A percentile compares a stretch with the other conserved stretches of the same genome.
Evolutionary conservation across 2,888 invertebrate genomes (phyloP).

Genomic region (Acrobasis consociella): DNA sequence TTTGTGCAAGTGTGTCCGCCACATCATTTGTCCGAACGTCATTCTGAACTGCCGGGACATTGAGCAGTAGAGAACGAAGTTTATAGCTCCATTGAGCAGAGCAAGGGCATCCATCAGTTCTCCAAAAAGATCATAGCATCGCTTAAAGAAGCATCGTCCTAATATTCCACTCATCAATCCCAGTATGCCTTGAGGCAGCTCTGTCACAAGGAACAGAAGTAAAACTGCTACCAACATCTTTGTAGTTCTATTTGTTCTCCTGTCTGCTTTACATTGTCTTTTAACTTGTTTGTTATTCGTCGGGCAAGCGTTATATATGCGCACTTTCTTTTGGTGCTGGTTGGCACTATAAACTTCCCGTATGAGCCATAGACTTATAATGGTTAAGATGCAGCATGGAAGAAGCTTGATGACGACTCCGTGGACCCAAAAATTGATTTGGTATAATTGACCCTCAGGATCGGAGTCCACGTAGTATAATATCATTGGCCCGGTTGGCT

Average conservation of each 20-base stretch:
- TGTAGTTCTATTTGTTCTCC: slow-evolving; percentile 89
- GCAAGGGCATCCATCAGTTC: slow-evolving; percentile 96
- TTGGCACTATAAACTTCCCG: slow-evolving; percentile 88
- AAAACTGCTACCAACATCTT: slow-evolving; percentile 94
- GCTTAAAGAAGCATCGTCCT: slow-evolving; percentile 87
- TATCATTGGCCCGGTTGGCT: slow-evolving; percentile 73
- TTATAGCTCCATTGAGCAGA: slow-evolving; percentile 94
- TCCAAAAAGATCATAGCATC: slow-evolving; percentile 91
- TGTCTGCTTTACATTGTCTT: slow-evolving; percentile 70
- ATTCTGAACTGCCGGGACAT: slow-evolving; percentile 96
- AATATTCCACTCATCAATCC: slow-evolving; percentile 71
- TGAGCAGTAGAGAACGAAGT: slow-evolving; percentile 96
- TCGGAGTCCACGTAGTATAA: slow-evolving; percentile 81
- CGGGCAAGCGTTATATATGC: slow-evolving; percentile 72
- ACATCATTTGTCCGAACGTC: slow-evolving; percentile 74
- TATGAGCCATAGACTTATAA: slow-evolving; percentile 87
- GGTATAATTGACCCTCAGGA: slow-evolving; percentile 83
- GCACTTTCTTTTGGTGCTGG: slow-evolving; percentile 85
- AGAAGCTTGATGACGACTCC: slow-evolving; percentile 90
- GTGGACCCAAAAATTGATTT: slow-evolving; percentile 91
- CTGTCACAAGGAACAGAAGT: slow-evolving; percentile 92
- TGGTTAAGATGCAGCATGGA: slow-evolving; percentile 89
- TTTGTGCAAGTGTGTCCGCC: slow-evolving; percentile 70
- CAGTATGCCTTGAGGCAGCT: slow-evolving; percentile 91
- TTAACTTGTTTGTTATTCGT: slow-evolving; percentile 64